Evolutionary conservation across 2,113 vertebrate species (phyloP), one percentile per base, ranked within the genome.

Genomic region (Spea bombifrons): DNA sequence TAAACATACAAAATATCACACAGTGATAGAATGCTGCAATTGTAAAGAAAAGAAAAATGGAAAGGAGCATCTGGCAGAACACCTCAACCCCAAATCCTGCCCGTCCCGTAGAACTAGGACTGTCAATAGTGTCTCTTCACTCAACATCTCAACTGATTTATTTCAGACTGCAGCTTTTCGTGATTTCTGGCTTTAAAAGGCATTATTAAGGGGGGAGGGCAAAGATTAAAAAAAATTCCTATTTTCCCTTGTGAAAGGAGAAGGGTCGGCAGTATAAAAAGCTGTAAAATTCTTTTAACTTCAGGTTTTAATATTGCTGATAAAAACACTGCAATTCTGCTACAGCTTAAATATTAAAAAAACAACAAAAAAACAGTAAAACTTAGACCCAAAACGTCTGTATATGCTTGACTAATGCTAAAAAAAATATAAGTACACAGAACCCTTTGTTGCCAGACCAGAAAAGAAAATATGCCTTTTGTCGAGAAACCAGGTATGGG

Each of bases 1-100:
- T 94, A 94, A 94, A 94, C 95, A 94, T 95, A 95, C 94, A 95
- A 94, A 94, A 94, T 94, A 96, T 96, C 94, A 95, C 94, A 95
- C 94, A 96, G 94, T 95, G 94, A 95, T 94, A 95, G 93, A 94
- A 94, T 93, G 94, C 90, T 92, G 92, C 90, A 89, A 92, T 94
- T 94, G 93, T 80, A 74, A 80, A 80, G 78, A 71, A 63, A 71
- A 43, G 63, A 65, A n/a, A 53, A 17, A 71, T 49, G 63, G 71
- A n/a, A 53, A 17, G 71, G 77, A 50, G 76, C 57, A 47, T 17
- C 9, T 15, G 69, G 6, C 63, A 73, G 64, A 66, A 30, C 49
- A 30, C 47, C 68, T 74, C 71, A 9, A 61, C 55, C 50, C 71
- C 71, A 48, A 52, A 71, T 68, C 64, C 66, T 74, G 64, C 64